Evolutionary conservation across 2,797 vertebrate species (phyloP).

Genomic region (Myiothlypis chrysogaster): DNA sequence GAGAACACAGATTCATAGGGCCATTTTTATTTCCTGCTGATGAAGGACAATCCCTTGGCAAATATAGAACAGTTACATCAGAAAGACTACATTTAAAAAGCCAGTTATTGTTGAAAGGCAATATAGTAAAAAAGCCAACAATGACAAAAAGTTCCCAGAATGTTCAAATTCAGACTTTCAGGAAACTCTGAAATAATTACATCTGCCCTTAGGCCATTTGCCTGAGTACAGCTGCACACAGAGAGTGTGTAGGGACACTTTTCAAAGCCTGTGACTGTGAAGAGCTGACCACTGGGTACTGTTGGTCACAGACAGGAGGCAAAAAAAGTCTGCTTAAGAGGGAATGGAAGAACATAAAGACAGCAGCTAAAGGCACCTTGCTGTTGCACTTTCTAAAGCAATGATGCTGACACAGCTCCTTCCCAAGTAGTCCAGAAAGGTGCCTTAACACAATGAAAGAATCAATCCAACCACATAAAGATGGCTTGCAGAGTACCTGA

Average conservation of each 20-base stretch:
- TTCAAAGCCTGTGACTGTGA: neutral
- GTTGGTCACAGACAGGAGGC: neutral
- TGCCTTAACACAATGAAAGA: neutral
- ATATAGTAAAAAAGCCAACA: neutral
- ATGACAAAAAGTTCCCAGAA: neutral
- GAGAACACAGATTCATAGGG: neutral
- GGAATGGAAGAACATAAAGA: neutral
- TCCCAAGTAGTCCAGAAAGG: neutral
- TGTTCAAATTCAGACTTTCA: neutral
- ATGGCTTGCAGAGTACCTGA: neutral
- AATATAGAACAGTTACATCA: neutral
- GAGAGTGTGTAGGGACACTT: neutral
- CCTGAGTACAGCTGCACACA: neutral
- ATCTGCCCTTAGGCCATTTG: neutral
- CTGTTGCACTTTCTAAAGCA: neutral
- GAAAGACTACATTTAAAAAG: neutral
- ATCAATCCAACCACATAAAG: neutral
- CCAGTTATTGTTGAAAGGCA: neutral
- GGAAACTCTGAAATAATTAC: neutral
- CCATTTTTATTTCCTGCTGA: neutral
- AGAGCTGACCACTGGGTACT: neutral
- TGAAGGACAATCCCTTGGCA: neutral
- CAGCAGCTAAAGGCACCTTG: neutral
- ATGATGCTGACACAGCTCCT: neutral
- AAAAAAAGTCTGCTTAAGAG: neutral